Evolutionary conservation across 2,113 vertebrate species (phyloP), one percentile per base, ranked within the genome.

Genomic region (Agelaius tricolor): DNA sequence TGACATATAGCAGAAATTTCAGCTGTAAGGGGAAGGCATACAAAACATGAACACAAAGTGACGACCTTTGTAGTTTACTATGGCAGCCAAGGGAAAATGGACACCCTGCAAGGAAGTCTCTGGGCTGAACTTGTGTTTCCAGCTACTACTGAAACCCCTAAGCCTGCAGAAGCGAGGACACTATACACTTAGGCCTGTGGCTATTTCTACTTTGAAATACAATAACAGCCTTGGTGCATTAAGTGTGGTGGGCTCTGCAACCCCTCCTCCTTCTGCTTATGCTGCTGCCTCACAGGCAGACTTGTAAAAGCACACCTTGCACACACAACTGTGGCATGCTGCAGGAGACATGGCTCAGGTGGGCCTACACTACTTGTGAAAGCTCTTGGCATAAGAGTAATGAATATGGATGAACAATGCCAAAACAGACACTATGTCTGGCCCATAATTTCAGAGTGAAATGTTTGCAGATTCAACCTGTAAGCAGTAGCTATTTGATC

Each of bases 1-100:
- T 99, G 99, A 98, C 99, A 99, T 98, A 99, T 99, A 96, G 99
- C 99, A 98, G 99, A 99, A 98, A 99, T 99, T 98, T 99, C 99
- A 98, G 99, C 99, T 99, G 99, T 98, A 98, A 98, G 96, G 94
- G 97, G 96, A 98, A 98, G 95, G 78, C 88, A 99, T 85, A 98
- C 91, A 97, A 96, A 97, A 97, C 78, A 98, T 98, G 96, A 98
- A 97, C 97, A 97, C 68, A 96, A 75, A 96, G 95, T 82, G 92
- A 96, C 0, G 3, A 77, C 47, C 87, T 41, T 69, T 93, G 86
- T 75, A 22, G 37, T 86, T 71, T 67, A 80, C 52, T 68, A 37
- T 1, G 80, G 93, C 54, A 97, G 76, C 94, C 93, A 78, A 11
- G 41, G 78, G 35, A 59, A 84, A 96, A 82, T 3, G 37, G 74